These are phyloP conservation scores for Lutjanus argentimaculatus DNA, from an alignment of 2,797 vertebrate genomes.

Conservation along the genomic window DNA sequence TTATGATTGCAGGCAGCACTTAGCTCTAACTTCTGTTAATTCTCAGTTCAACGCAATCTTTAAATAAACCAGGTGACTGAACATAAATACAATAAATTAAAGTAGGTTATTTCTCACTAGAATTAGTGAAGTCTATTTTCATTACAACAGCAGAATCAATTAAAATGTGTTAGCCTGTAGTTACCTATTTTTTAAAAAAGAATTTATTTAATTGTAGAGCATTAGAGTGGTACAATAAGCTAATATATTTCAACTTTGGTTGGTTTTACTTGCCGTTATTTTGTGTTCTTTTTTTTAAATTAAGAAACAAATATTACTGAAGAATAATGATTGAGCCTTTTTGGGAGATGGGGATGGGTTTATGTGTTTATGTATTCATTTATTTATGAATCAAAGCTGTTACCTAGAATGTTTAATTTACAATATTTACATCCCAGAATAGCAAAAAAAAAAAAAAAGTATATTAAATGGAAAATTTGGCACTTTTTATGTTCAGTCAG, in stretches of 20 bases:
- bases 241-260: constrained; percentile 17
- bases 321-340: background rate
- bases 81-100: constrained; percentile 22
- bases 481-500: too few relatives aligned
- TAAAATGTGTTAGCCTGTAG: background rate
- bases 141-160: constrained; percentile 6
- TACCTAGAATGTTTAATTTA: constrained; percentile 27
- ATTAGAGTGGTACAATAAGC: constrained; percentile 24
- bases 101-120: constrained; percentile 4
- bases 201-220: constrained; percentile 29
- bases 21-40: constrained; percentile 5
- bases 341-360: background rate
- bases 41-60: constrained; percentile 2
- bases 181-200: constrained; percentile 1
- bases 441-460: background rate
- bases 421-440: background rate
- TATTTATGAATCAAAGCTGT: constrained; percentile 35
- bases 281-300: background rate
- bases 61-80: constrained; percentile 19
- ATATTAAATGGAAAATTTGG: background rate
- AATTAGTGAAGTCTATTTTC: constrained; percentile 41
- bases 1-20: constrained; percentile 5
- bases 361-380: constrained; percentile 44
- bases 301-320: background rate
- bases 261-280: constrained; percentile 17